Percentiles rank a stretch among this genome's conserved stretches.
Evolutionary conservation across 1,140 invertebrate genomes (phyloP).

Genomic region (Aethina tumida): DNA sequence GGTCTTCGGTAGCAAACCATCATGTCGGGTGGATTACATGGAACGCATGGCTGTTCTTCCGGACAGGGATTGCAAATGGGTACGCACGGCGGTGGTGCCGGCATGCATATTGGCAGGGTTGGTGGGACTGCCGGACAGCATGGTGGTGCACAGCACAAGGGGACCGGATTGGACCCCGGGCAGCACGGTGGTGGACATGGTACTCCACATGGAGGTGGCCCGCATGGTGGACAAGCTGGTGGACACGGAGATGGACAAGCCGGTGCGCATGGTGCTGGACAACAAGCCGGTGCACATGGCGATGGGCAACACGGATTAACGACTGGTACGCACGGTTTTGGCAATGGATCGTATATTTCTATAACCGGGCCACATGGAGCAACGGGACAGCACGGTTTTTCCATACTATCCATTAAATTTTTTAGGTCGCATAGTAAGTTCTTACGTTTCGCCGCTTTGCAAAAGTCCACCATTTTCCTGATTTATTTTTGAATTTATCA

Average conservation of each 20-base stretch:
- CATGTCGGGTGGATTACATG: conserved; percentile 33
- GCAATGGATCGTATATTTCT: conserved; percentile 33
- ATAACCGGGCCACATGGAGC: conserved; percentile 32
- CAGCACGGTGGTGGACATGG: conserved; percentile 29
- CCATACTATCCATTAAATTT: no score
- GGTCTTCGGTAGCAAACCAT: conserved; percentile 32
- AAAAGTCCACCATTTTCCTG: no score
- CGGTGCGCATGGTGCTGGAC: conserved; percentile 11
- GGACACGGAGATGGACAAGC: conserved; percentile 18
- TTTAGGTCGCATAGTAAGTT: no score
- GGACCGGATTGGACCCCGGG: conserved; percentile 14
- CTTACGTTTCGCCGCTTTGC: no score
- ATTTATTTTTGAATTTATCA: no score
- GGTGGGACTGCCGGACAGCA: conserved; percentile 24
- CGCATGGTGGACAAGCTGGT: conserved; percentile 25
- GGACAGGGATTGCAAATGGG: conserved; percentile 24
- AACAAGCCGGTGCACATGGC: conserved; percentile 15
- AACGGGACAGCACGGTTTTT: no score
- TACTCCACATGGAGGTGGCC: conserved; percentile 21
- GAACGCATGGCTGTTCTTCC: conserved; percentile 31
- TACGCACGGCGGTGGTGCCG: conserved; percentile 27
- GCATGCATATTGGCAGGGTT: conserved; percentile 28
- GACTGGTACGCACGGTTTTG: conserved; percentile 32
- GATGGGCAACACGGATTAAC: conserved; percentile 21
- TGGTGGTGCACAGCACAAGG: conserved; percentile 14